Evolutionary conservation across 2,113 vertebrate genomes (phyloP).

Genomic region (Lethenteron reissneri): DNA sequence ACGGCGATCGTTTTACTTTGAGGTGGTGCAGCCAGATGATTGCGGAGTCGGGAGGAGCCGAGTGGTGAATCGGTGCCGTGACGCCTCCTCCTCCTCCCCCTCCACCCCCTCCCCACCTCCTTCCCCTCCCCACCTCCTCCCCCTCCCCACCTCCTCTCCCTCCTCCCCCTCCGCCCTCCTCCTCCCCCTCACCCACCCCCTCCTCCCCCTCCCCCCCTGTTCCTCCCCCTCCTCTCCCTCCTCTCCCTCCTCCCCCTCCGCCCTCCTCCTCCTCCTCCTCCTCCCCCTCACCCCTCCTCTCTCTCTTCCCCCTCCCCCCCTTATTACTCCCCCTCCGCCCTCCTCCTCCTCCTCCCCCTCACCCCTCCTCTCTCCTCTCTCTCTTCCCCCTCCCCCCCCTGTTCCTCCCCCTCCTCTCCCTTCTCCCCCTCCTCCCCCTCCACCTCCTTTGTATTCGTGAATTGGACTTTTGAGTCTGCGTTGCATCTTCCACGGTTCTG

Average conservation of each 20-base stretch:
- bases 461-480: too few species aligned
- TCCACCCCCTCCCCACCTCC: neutral
- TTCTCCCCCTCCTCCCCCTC: neutral
- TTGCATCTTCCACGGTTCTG: too few species aligned
- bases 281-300: neutral
- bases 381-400: neutral
- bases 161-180: neutral
- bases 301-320: neutral
- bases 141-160: neutral
- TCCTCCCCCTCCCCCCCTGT: neutral
- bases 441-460: neutral
- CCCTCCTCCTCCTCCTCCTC: too few species aligned
- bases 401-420: neutral
- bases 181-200: neutral
- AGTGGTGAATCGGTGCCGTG: neutral
- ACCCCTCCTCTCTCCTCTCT: neutral
- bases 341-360: neutral
- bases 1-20: too few species aligned
- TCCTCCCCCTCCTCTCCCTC: neutral
- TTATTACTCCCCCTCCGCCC: neutral
- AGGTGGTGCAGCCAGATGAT: too few species aligned
- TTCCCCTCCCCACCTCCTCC: neutral
- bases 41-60: too few species aligned
- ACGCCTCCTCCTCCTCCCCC: neutral
- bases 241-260: neutral